Percentiles rank a stretch among this genome's conserved stretches.
Conservation (phyloP, 2,113 vertebrate genomes). For the Coreoperca whiteheadi region DNA sequence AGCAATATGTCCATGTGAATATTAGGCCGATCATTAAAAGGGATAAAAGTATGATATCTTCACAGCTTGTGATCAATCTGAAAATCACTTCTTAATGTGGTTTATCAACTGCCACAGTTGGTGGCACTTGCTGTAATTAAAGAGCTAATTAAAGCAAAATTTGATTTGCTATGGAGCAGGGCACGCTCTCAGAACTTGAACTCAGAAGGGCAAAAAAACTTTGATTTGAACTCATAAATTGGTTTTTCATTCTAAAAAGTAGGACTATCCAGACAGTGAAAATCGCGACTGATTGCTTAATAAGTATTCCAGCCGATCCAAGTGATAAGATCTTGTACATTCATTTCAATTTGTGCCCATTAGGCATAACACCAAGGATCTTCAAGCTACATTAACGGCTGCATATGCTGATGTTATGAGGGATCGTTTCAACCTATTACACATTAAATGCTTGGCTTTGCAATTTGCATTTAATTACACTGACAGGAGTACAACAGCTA, state of each 20-base stretch:
- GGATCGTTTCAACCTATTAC: constrained; percentile 75
- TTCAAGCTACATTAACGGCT: constrained; percentile 76
- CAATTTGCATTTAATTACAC: constrained; percentile 79
- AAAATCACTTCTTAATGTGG: constrained; percentile 48
- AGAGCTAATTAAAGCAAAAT: constrained; percentile 62
- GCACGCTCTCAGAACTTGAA: constrained; percentile 34
- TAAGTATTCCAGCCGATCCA: constrained; percentile 53
- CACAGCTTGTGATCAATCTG: constrained; percentile 53
- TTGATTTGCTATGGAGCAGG: constrained; percentile 41
- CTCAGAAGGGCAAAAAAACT: constrained; percentile 30
- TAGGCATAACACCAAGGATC: constrained; percentile 75
- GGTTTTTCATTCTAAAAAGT: constrained; percentile 41
- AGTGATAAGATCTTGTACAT: constrained; percentile 65
- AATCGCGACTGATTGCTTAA: constrained; percentile 45
- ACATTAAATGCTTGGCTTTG: constrained; percentile 78
- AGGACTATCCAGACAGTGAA: constrained; percentile 27
- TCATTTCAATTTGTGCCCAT: constrained; percentile 76
- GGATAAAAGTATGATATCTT: constrained; percentile 26
- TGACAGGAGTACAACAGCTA: constrained; percentile 60
- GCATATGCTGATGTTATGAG: constrained; percentile 71
- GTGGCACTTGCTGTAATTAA: constrained; percentile 65
- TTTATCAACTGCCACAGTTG: constrained; percentile 43
- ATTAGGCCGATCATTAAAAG: constrained; percentile 22
- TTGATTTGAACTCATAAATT: constrained; percentile 46
- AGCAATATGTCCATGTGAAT: constrained; percentile 25